These are phyloP conservation scores for Sarcophaga variegata DNA, from an alignment of 2,888 invertebrate genomes.

Conservation along the genomic window DNA sequence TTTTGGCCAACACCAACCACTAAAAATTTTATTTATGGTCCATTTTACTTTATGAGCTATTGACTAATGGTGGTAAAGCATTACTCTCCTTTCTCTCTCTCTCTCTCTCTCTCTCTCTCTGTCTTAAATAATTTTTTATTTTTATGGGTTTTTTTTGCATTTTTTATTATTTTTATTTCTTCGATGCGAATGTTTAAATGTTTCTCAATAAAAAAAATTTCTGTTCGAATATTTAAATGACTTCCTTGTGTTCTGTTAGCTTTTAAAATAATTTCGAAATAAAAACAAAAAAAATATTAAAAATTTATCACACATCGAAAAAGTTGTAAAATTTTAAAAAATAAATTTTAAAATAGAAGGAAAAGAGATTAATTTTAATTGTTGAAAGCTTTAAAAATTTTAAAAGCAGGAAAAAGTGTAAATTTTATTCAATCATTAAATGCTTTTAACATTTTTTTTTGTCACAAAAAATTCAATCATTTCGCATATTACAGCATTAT, in stretches of 20 bases:
- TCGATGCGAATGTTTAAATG: neutral
- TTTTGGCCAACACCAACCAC: neutral
- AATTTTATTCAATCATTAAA: too few relatives aligned
- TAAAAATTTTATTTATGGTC: slow-evolving; percentile 22
- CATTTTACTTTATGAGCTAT: slow-evolving; percentile 52
- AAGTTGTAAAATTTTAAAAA: neutral
- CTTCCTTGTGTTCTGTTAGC: neutral
- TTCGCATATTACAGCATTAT: too few relatives aligned
- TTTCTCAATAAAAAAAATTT: too few relatives aligned
- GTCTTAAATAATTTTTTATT: too few relatives aligned
- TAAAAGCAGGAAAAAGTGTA: too few relatives aligned
- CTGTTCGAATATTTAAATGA: neutral
- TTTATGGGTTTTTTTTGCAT: neutral
- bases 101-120: too few relatives aligned
- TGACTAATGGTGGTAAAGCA: slow-evolving; percentile 38
- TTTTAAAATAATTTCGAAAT: neutral
- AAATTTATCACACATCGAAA: neutral
- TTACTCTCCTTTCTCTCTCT: too few relatives aligned
- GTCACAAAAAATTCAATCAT: too few relatives aligned
- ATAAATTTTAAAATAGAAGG: too few relatives aligned
- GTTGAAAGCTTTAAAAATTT: too few relatives aligned
- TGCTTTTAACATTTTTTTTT: too few relatives aligned
- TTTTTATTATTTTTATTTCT: neutral
- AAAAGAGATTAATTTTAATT: too few relatives aligned
- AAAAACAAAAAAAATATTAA: neutral